Percentiles rank a stretch among this genome's conserved stretches.
These are phyloP conservation scores for Anticlea derivata DNA, from an alignment of 2,888 invertebrate species.

Conservation along the genomic window DNA sequence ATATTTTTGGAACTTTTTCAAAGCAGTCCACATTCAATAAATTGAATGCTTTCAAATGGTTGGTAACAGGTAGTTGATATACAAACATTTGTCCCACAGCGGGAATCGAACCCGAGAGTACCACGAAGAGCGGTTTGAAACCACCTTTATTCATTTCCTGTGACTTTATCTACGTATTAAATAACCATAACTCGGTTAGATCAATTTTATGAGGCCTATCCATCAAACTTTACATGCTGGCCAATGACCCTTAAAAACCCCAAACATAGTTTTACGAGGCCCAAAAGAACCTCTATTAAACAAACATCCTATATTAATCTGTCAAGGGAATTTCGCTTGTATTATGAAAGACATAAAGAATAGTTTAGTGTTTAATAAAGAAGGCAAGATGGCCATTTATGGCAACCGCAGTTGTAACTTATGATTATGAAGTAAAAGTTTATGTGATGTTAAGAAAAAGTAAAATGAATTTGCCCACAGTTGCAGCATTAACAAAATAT, in stretches of 20 bases:
- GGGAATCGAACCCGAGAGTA: too few species aligned
- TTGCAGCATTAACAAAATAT: too few species aligned
- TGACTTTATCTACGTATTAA: not conserved
- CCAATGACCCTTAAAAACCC: conserved; percentile 21
- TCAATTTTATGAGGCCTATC: conserved; percentile 11
- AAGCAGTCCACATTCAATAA: too few species aligned
- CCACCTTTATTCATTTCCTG: too few species aligned
- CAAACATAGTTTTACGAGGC: conserved; percentile 27
- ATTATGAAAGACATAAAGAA: not conserved
- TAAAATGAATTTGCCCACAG: too few species aligned
- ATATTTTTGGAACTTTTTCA: too few species aligned
- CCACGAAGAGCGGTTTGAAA: too few species aligned
- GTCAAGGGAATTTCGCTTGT: not conserved
- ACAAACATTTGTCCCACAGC: too few species aligned
- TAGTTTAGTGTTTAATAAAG: not conserved
- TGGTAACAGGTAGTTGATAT: too few species aligned
- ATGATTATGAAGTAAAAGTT: conserved; percentile 24
- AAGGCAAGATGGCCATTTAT: conserved; percentile 2
- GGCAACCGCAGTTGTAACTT: conserved; percentile 19
- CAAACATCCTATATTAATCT: conserved; percentile 12
- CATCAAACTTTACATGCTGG: conserved; percentile 17
- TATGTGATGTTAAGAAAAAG: conserved; percentile 3
- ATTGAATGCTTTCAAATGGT: too few species aligned
- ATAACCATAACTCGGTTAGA: not conserved
- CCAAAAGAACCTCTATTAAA: conserved; percentile 26